Evolutionary conservation across 2,888 invertebrate species (phyloP).

Genomic region (Ophioninae sp.): DNA sequence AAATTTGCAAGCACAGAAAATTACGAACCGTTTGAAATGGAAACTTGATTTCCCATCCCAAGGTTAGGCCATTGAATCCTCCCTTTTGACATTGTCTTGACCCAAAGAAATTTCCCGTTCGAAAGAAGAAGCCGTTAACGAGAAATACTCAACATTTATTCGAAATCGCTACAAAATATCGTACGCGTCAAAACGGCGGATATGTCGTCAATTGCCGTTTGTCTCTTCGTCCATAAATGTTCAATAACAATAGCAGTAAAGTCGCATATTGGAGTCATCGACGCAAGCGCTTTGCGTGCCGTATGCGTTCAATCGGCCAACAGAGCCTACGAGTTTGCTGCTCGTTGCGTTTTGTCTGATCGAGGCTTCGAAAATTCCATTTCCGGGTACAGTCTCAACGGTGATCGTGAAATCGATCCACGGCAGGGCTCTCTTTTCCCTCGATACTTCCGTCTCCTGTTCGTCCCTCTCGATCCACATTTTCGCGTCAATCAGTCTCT

Average conservation of each 20-base stretch:
- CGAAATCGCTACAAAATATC: slow-evolving; percentile 72
- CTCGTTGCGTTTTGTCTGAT: slow-evolving; percentile 81
- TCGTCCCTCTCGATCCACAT: slow-evolving; percentile 80
- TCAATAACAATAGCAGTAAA: slow-evolving; percentile 88
- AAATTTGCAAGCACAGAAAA: neutral
- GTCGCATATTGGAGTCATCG: slow-evolving; percentile 87
- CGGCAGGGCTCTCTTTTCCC: slow-evolving; percentile 77
- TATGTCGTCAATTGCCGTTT: slow-evolving; percentile 16
- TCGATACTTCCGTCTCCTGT: neutral
- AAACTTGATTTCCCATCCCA: neutral
- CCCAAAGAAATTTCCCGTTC: neutral
- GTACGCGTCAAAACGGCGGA: slow-evolving; percentile 60
- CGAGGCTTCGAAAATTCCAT: slow-evolving; percentile 91
- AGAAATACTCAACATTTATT: slow-evolving; percentile 71
- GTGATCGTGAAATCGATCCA: slow-evolving; percentile 86
- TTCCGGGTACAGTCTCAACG: slow-evolving; percentile 86
- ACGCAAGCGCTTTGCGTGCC: slow-evolving; percentile 91
- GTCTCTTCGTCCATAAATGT: slow-evolving; percentile 41
- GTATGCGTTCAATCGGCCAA: slow-evolving; percentile 90
- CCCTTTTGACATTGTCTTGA: no score
- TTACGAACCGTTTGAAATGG: neutral
- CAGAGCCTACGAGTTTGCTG: slow-evolving; percentile 86
- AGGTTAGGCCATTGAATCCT: no score
- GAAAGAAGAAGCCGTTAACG: slow-evolving; percentile 56
- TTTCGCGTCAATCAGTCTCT: slow-evolving; percentile 86